These are phyloP conservation scores for Emydura subglobosa DNA, from an alignment of 2,113 vertebrate species.

Conservation along the genomic window DNA sequence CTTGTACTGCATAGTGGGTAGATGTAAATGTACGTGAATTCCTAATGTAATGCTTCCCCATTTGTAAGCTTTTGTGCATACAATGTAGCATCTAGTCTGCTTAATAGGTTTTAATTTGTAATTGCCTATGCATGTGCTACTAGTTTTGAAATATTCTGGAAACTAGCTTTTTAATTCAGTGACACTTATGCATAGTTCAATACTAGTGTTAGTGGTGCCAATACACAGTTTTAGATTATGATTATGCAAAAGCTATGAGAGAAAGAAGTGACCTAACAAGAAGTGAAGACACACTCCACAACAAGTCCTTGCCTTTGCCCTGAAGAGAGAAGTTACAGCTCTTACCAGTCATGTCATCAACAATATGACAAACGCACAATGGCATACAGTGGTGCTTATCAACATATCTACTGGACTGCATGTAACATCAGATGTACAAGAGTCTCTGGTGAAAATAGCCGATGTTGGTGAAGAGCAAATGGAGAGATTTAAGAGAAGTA, in stretches of 20 bases:
- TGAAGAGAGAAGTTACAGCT: neutral
- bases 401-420: neutral
- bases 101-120: neutral
- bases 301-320: neutral
- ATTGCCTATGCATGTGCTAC: neutral
- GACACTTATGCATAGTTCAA: neutral
- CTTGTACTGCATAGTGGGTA: neutral
- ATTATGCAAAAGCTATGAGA: neutral
- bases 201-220: neutral
- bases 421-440: neutral
- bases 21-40: neutral
- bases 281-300: neutral
- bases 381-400: neutral
- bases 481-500: neutral
- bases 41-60: neutral
- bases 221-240: neutral
- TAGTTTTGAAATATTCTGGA: neutral
- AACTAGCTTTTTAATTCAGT: neutral
- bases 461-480: neutral
- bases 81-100: neutral
- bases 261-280: neutral
- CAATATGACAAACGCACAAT: neutral
- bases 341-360: neutral
- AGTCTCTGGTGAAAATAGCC: neutral
- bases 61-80: neutral